Conservation (phyloP, 2,797 vertebrate genomes). For the Nyctibius grandis region DNA sequence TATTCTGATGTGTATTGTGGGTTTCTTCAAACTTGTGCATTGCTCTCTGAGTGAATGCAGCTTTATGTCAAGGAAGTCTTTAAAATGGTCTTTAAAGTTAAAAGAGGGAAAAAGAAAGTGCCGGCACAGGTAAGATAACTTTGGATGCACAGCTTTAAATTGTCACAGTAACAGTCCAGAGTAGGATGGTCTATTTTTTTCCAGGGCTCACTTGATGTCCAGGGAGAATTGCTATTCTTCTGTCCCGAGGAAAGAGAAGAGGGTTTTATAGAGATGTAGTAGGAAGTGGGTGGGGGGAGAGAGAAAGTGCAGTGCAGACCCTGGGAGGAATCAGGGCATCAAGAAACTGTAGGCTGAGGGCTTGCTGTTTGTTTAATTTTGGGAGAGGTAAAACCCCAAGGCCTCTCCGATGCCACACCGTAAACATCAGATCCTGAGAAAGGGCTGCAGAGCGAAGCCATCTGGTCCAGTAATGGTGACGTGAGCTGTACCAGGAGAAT, state of each 20-base stretch:
- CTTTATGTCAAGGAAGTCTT: slow-evolving; percentile 8
- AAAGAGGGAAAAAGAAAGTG: slow-evolving; percentile 5
- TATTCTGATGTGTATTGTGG: slow-evolving; percentile 42
- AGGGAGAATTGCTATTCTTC: not conserved
- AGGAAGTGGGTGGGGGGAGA: too few relatives aligned
- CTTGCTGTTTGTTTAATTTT: not conserved
- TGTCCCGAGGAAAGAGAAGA: not conserved
- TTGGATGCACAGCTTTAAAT: not conserved
- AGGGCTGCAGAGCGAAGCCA: not conserved
- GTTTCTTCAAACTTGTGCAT: slow-evolving; percentile 25
- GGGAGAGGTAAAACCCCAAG: not conserved
- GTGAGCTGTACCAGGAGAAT: not conserved
- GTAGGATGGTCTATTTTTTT: not conserved
- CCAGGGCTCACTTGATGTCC: not conserved
- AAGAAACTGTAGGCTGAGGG: not conserved
- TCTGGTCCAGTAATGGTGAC: not conserved
- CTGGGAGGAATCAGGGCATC: not conserved
- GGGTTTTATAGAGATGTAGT: not conserved
- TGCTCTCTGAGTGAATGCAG: slow-evolving; percentile 30
- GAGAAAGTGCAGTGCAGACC: too few relatives aligned
- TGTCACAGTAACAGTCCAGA: not conserved
- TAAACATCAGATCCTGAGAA: not conserved
- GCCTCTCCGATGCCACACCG: not conserved
- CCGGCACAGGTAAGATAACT: not conserved
- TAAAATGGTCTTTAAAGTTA: slow-evolving; percentile 1